Evolutionary conservation across 2,888 invertebrate species (phyloP), one percentile per base, ranked within the genome.

Genomic region (Clanis bilineata): DNA sequence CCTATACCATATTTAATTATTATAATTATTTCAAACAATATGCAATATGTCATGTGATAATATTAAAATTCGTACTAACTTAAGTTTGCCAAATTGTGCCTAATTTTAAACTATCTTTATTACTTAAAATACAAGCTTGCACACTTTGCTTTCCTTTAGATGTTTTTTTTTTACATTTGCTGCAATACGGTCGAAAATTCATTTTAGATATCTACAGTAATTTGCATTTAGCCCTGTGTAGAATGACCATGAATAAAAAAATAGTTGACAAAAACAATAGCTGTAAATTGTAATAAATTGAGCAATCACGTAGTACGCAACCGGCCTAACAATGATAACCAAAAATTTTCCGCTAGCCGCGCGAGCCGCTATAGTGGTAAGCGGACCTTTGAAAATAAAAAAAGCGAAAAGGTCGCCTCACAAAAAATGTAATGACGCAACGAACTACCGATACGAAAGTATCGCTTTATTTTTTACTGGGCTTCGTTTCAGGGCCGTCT

Each of bases 361-460:
- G 9, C 43, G 43, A 61, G 62, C 69, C 69, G 65, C 64, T 23
- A 7, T 12, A 3, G 3, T 6, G 2, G n/a, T 3, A 10, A n/a
- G 36, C 38, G n/a, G 43, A 59, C 56, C 58, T 47, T 36, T 59
- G 58, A 54, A 66, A 69, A 68, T 22, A 44, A 70, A 64, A 64
- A 60, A 60, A 60, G 28, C 56, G 66, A 67, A 71, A 73, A 73
- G 71, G 70, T 71, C 69, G 64, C 15, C 47, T 56, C 5, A 68
- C 63, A 69, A 70, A 69, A 67, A 69, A 56, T 23, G 23, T 15
- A 64, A 32, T 72, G 71, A 73, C 72, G 73, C 72, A 73, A 70
- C 59, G n/a, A 28, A 59, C 41, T 59, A 65, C 57, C 67, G 64
- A 68, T 70, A 72, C 64, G 73, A 75, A 75, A 74, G 72, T 70